phyloP scores from a whole-genome alignment of 2,888 invertebrate genomes.

The Cephalotes varians region DNA sequence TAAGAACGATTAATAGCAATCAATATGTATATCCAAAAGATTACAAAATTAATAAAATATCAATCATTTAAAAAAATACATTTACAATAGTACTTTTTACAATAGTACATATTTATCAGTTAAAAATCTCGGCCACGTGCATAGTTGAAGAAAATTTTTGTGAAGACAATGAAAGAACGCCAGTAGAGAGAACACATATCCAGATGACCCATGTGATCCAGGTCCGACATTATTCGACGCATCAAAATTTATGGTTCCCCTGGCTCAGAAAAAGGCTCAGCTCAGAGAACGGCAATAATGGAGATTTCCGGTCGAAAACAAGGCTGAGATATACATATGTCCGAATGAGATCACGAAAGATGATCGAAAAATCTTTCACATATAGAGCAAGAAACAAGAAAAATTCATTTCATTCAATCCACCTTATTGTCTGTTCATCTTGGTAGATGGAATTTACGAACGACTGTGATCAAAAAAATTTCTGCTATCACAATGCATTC shows the following conservation, averaged over 20 bases:
- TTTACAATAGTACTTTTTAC: too few species aligned
- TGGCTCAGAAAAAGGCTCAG: conserved; percentile 25
- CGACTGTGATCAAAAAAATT: conserved; percentile 60
- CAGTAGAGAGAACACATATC: neutral
- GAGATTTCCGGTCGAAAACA: conserved; percentile 70
- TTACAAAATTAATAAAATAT: neutral
- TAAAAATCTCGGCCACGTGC: too few species aligned
- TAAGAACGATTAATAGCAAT: neutral
- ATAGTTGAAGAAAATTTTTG: too few species aligned
- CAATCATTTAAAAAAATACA: neutral
- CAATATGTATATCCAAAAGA: too few species aligned
- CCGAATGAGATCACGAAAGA: conserved; percentile 56
- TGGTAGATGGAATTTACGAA: conserved; percentile 54
- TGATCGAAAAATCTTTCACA: conserved; percentile 29
- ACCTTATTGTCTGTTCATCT: conserved; percentile 44
- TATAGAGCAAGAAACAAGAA: conserved; percentile 38
- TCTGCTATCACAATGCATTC: neutral
- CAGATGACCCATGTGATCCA: conserved; percentile 60
- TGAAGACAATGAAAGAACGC: neutral
- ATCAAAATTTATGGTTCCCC: conserved; percentile 72
- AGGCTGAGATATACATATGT: conserved; percentile 55
- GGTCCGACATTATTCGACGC: conserved; percentile 55
- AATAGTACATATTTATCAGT: neutral
- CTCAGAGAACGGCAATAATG: conserved; percentile 72
- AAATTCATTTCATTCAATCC: conserved; percentile 62